Conservation (phyloP, 2,113 vertebrate species). For the Eudyptes chrysolophus region DNA sequence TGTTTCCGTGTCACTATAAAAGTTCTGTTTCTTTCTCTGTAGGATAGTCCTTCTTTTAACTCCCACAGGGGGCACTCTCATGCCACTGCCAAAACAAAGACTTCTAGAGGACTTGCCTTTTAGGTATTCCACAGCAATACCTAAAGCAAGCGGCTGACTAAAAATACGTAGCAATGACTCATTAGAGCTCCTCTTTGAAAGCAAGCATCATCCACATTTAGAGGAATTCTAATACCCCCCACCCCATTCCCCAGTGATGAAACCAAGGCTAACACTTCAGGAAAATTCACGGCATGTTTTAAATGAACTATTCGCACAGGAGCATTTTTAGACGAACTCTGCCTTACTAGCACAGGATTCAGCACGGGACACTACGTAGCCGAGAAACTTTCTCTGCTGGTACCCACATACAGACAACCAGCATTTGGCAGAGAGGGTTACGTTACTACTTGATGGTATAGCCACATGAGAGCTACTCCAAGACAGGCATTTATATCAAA, state of each 20-base stretch:
- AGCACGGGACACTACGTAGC: background rate
- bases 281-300: background rate
- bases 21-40: background rate
- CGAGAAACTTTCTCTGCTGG: background rate
- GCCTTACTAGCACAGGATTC: background rate
- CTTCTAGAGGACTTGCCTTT: background rate
- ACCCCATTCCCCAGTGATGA: background rate
- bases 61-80: conserved; percentile 17
- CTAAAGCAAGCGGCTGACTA: background rate
- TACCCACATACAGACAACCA: background rate
- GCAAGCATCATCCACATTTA: background rate
- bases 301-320: background rate
- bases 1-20: background rate
- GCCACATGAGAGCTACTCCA: background rate
- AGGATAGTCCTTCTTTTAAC: background rate
- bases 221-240: background rate
- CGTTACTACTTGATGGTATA: background rate
- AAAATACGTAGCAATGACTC: background rate
- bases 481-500: background rate
- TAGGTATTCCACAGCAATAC: background rate
- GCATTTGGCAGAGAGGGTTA: background rate
- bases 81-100: background rate
- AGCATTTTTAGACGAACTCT: background rate
- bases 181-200: background rate
- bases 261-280: background rate